A percentile compares a stretch with the other conserved stretches of the same genome.
phyloP scores from a whole-genome alignment of 2,888 invertebrate species.

The Tetropium fuscum region DNA sequence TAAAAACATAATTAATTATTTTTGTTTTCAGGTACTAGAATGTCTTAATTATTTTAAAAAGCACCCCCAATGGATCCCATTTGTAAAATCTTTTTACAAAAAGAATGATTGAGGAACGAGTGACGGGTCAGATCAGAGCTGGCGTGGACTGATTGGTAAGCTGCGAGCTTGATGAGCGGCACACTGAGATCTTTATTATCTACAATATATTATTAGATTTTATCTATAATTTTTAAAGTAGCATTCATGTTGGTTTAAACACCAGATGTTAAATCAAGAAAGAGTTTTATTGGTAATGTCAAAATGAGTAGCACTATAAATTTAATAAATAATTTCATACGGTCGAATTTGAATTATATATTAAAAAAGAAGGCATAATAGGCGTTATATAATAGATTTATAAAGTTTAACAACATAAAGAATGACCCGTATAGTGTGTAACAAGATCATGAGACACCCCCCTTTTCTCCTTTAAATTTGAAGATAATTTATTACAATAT shows the following conservation, averaged over 20 bases:
- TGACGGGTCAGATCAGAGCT: conserved; percentile 54
- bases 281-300: background rate
- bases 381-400: no score
- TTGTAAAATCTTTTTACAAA: conserved; percentile 54
- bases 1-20: conserved; percentile 46
- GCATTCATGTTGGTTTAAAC: conserved; percentile 38
- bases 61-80: conserved; percentile 51
- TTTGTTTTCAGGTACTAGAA: conserved; percentile 44
- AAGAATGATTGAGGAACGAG: conserved; percentile 54
- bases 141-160: conserved; percentile 64
- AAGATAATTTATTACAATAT: no score
- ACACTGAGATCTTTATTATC: conserved; percentile 65
- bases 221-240: conserved; percentile 41
- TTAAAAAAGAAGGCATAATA: no score
- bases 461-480: no score
- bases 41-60: conserved; percentile 47
- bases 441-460: no score
- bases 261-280: conserved; percentile 15
- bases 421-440: no score
- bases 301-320: no score
- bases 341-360: no score
- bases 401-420: no score
- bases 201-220: conserved; percentile 38
- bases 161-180: conserved; percentile 63
- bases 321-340: no score